Base-by-base conservation (phyloP, 2,113 vertebrate genomes). In the Orcinus orca region DNA sequence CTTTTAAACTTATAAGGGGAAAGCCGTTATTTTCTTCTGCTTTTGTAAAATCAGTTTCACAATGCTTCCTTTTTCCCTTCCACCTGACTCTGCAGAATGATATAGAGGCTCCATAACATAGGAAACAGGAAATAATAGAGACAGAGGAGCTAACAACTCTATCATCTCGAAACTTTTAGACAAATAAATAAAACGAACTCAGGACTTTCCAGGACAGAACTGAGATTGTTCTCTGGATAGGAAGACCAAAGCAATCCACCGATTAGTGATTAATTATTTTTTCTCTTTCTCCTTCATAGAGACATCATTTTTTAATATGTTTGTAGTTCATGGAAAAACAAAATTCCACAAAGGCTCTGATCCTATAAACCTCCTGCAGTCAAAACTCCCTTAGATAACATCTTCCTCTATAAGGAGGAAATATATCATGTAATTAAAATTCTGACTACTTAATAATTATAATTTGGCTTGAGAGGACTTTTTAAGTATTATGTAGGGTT, bases 171-270 rank as follows among this genome's bases (percentile, higher is more conserved):
- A 97, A 93, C 95, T 79, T 85, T 92, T 95, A 98, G 98, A 98
- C 97, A 98, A 98, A 98, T 98, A 98, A 98, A 98, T 98, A 97
- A 97, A 92, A 90, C n/a, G 92, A 88, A 88, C 97, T 92, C 80
- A 29, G 71, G 94, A 82, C 95, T 83, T 86, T 36, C 33, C 58
- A 68, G 79, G 96, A 98, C 89, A 97, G 89, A 95, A 80, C 85
- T 1, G 12, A 97, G 97, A 96, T 76, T 95, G 96, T 93, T 94
- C 77, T 33, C 62, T 33, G 97, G 95, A 95, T 90, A 90, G 38
- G 89, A 89, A 97, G 93, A 95, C 96, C 92, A 88, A 88, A 97
- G 90, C 93, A 71, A 77, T 81, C 44, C 83, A 58, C 86, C 67
- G 86, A 97, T 95, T 62, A 70, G 87, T 96, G 95, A 93, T 95